Conservation (phyloP, 2,113 vertebrate genomes). For the Pitta sordida region DNA sequence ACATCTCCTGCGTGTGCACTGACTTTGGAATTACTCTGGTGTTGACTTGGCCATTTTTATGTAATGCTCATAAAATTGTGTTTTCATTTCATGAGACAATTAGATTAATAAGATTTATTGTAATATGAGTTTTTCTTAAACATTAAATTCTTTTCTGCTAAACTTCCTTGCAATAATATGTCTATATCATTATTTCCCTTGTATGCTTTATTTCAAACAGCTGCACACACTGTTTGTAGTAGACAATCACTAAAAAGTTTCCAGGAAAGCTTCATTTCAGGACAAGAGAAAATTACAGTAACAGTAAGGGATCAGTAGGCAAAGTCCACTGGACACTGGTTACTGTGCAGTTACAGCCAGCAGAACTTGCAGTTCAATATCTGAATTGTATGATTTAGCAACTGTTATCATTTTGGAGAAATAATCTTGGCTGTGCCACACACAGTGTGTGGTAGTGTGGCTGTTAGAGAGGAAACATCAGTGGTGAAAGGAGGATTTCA, state of each 20-base stretch:
- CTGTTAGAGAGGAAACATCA: not conserved
- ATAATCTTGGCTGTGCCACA: not conserved
- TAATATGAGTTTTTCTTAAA: conserved; percentile 40
- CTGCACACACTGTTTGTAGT: conserved; percentile 55
- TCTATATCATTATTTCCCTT: not conserved
- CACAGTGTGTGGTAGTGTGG: not conserved
- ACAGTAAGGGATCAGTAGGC: not conserved
- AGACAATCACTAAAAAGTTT: conserved; percentile 45
- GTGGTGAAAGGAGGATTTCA: not conserved
- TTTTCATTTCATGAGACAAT: conserved; percentile 37
- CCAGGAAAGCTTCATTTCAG: conserved; percentile 50
- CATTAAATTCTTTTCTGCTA: not conserved
- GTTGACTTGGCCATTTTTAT: not conserved
- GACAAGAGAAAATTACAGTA: conserved; percentile 37
- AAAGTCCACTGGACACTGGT: not conserved
- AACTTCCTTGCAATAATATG: not conserved
- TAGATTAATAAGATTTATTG: conserved; percentile 36
- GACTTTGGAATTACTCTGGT: not conserved
- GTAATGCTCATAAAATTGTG: not conserved
- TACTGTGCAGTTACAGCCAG: not conserved
- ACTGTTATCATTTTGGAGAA: not conserved
- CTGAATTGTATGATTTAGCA: not conserved
- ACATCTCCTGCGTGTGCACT: not conserved
- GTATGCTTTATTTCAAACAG: conserved; percentile 58
- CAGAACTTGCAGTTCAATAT: not conserved